Percentiles rank a stretch among this genome's conserved stretches.
Evolutionary conservation across 92 coral and sea anemone species (phyloP).

Genomic region (Micromussa lordhowensis): DNA sequence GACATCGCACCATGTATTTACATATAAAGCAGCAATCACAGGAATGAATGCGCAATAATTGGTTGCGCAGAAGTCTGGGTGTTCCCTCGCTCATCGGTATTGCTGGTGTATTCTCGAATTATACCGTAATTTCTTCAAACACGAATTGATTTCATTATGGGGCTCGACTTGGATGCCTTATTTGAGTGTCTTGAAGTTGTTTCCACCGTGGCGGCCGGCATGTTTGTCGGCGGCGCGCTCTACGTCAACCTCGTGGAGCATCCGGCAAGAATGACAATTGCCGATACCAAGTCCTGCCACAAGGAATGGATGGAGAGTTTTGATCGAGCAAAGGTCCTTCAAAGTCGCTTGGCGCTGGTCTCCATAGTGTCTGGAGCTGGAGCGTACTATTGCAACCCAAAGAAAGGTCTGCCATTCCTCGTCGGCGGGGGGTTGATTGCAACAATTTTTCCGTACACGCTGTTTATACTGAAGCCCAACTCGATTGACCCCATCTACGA

Average conservation of each 20-base stretch:
- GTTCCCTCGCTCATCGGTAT: background rate
- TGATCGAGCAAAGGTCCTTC: slow-evolving; percentile 75
- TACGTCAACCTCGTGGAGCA: slow-evolving; percentile 84
- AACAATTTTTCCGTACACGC: slow-evolving; percentile 73
- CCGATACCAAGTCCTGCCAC: slow-evolving; percentile 80
- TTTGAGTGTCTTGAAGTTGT: slow-evolving; percentile 70
- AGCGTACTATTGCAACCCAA: slow-evolving; percentile 75
- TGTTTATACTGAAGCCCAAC: slow-evolving; percentile 77
- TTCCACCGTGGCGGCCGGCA: slow-evolving; percentile 72
- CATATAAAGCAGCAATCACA: background rate
- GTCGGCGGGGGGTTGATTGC: slow-evolving; percentile 77
- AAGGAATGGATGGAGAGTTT: slow-evolving; percentile 78
- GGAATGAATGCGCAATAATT: background rate
- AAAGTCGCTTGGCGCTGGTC: slow-evolving; percentile 70
- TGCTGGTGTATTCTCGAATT: background rate
- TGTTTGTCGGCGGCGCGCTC: slow-evolving; percentile 77
- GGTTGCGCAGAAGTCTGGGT: background rate
- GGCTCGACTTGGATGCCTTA: slow-evolving; percentile 73
- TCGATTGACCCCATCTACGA: slow-evolving; percentile 90
- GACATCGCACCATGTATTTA: background rate
- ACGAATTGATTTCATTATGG: slow-evolving; percentile 26
- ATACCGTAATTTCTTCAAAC: too few relatives aligned
- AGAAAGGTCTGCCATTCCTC: slow-evolving; percentile 74
- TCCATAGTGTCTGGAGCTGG: slow-evolving; percentile 63
- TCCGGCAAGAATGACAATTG: slow-evolving; percentile 80